Base-by-base conservation (phyloP, 1,140 invertebrate genomes). In the Cherax destructor region DNA sequence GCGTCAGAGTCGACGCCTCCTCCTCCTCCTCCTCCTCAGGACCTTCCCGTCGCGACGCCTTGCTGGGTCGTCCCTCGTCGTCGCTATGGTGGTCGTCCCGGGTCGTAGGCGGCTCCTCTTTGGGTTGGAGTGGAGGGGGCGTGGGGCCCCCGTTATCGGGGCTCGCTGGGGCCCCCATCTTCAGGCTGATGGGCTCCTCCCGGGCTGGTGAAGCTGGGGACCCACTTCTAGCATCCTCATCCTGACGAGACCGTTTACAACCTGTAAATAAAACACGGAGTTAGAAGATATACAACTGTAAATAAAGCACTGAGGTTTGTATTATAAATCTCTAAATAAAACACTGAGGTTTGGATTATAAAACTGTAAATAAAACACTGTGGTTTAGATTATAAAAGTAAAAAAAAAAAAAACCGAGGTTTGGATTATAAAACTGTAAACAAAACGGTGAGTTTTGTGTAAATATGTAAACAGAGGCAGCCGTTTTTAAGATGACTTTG, bases 111-210 rank as follows among this genome's bases (percentile, higher is more conserved):
- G 81, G 47, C 80, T 83, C 59, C 78, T 88, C 72, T 80, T 81
- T 47, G 49, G 83, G 87, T 76, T 85, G 83, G 24, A 41, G 76
- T 47, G 86, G 52, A 11, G 87, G 78, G 11, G 90, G 65, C n/a
- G 85, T 84, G 30, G 77, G 86, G 79, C 80, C 24, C 52, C 56
- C 80, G 61, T 83, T 49, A 61, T 21, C 90, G 78, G 47, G 85
- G 74, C 76, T 88, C 81, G 77, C 59, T 18, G 89, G 88, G 21
- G 92, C 87, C 4, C 74, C 83, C 18, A 85, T 65, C 80, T 91
- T 91, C 24, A 91, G 85, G 61, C 88, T 91, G 16, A 91, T 83
- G 21, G 88, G 88, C 41, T 91, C 88, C 41, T 91, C 83, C 74
- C 83, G 72, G n/a, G 50, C 49, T 5, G 88, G 83, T 13, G 88